A percentile compares a stretch with the other conserved stretches of the same genome.
Conservation (phyloP, 2,113 vertebrate species). For the Eclectus roratus region DNA sequence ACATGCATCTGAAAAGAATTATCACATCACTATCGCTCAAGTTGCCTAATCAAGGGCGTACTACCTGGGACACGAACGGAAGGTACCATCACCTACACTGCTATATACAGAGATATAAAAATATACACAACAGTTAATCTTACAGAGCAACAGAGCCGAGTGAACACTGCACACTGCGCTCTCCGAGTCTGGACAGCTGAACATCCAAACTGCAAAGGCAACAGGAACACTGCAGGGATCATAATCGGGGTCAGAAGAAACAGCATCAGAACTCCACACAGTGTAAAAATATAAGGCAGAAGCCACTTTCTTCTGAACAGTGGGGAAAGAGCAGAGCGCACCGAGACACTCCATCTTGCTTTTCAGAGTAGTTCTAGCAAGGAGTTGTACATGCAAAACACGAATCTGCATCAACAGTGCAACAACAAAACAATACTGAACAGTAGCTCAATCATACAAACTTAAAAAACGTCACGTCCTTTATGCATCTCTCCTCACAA, state of each 20-base stretch:
- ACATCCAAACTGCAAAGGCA: slow-evolving; percentile 54
- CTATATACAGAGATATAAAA: slow-evolving; percentile 73
- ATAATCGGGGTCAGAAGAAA: slow-evolving; percentile 35
- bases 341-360: slow-evolving; percentile 29
- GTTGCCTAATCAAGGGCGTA: slow-evolving; percentile 56
- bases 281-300: slow-evolving; percentile 69
- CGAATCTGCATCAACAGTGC: slow-evolving; percentile 57
- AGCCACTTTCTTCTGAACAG: slow-evolving; percentile 70
- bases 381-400: slow-evolving; percentile 70
- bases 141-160: slow-evolving; percentile 66
- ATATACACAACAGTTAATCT: slow-evolving; percentile 60
- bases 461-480: slow-evolving; percentile 60
- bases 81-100: slow-evolving; percentile 40
- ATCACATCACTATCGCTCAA: slow-evolving; percentile 40
- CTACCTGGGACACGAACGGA: slow-evolving; percentile 29
- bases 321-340: slow-evolving; percentile 58
- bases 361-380: slow-evolving; percentile 62
- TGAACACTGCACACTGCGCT: slow-evolving; percentile 26
- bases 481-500: slow-evolving; percentile 74
- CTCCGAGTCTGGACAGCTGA: neutral
- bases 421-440: slow-evolving; percentile 64
- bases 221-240: slow-evolving; percentile 50
- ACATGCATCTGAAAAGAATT: slow-evolving; percentile 68
- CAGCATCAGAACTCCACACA: slow-evolving; percentile 48
- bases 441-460: slow-evolving; percentile 67